phyloP scores from a whole-genome alignment of 1,140 invertebrate species.

The Eupristina koningsbergeri region DNA sequence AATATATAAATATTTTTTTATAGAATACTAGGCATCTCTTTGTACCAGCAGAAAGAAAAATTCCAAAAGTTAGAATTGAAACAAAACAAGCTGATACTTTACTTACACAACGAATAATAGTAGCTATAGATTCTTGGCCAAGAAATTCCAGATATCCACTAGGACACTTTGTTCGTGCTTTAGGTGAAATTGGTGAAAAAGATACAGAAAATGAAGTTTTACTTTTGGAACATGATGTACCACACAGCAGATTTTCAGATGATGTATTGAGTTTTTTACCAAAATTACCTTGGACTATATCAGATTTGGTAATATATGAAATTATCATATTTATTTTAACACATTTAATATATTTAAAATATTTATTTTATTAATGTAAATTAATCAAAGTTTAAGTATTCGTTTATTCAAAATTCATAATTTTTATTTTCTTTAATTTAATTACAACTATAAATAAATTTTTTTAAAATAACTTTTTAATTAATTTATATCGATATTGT shows the following conservation, averaged over 20 bases:
- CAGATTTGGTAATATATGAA: conserved; percentile 78
- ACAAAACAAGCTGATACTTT: conserved; percentile 89
- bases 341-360: background rate
- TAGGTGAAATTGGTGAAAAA: conserved; percentile 89
- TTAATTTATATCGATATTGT: conserved; percentile 6
- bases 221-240: conserved; percentile 96
- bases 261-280: conserved; percentile 95
- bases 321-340: background rate
- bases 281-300: conserved; percentile 90
- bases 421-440: background rate
- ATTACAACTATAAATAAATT: background rate
- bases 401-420: background rate
- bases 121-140: conserved; percentile 95
- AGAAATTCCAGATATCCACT: conserved; percentile 84
- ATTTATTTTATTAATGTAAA: background rate
- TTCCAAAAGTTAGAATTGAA: conserved; percentile 93
- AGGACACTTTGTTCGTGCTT: conserved; percentile 90
- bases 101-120: conserved; percentile 89
- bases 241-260: conserved; percentile 95
- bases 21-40: conserved; percentile 87
- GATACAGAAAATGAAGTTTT: conserved; percentile 96
- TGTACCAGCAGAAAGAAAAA: conserved; percentile 89
- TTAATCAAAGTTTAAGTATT: background rate
- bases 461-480: background rate
- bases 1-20: too few relatives aligned